A percentile compares a stretch with the other conserved stretches of the same genome.
Conservation (phyloP, 2,797 vertebrate genomes). For the Myotis findleyi region DNA sequence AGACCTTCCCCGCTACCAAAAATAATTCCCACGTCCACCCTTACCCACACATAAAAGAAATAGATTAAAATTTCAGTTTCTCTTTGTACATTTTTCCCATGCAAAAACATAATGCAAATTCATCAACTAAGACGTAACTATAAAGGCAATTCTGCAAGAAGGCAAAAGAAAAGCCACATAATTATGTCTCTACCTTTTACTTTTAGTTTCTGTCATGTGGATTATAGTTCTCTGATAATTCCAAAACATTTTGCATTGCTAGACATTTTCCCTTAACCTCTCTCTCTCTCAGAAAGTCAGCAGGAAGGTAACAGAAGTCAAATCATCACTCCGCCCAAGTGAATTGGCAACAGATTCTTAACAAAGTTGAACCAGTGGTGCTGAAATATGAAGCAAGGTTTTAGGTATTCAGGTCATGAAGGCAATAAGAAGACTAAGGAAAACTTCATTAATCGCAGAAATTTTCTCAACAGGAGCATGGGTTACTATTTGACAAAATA, state of each 20-base stretch:
- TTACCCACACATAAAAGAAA: not conserved
- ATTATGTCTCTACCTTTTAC: slow-evolving; percentile 1
- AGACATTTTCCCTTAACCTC: not conserved
- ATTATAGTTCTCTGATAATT: not conserved
- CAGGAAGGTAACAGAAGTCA: not conserved
- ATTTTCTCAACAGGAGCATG: not conserved
- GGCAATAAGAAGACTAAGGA: not conserved
- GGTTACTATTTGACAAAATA: not conserved
- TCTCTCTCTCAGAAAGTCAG: not conserved
- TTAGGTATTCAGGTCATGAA: not conserved
- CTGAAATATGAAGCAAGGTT: not conserved
- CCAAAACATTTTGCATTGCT: not conserved
- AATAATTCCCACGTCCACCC: not conserved
- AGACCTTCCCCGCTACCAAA: not conserved
- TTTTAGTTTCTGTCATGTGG: not conserved
- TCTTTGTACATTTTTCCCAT: not conserved
- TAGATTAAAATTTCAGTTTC: not conserved
- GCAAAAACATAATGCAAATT: not conserved
- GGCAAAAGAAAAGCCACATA: not conserved
- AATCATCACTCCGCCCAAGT: not conserved
- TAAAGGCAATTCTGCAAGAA: not conserved
- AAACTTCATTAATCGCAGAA: not conserved
- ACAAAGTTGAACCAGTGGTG: not conserved
- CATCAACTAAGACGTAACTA: not conserved
- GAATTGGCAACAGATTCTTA: not conserved